Conservation (phyloP, 2,888 invertebrate genomes). For the Hirtodrosophila duncani region DNA sequence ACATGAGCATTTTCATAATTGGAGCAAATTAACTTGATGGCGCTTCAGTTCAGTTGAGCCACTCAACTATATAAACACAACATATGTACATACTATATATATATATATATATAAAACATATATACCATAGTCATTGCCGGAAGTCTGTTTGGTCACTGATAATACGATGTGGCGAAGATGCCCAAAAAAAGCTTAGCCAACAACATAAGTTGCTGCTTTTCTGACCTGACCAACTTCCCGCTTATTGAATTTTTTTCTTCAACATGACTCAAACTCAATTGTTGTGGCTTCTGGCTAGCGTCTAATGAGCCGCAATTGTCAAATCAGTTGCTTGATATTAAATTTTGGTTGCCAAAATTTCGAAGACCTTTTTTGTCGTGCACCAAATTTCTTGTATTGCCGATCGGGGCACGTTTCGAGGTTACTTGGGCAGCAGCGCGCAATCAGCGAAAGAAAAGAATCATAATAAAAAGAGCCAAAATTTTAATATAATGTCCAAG, state of each 20-base stretch:
- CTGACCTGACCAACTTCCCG: slow-evolving; percentile 33
- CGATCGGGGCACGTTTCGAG: slow-evolving; percentile 66
- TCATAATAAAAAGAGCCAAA: slow-evolving; percentile 30
- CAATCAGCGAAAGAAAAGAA: slow-evolving; percentile 36
- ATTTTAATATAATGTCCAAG: too few relatives aligned
- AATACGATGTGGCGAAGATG: background rate
- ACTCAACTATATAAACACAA: background rate
- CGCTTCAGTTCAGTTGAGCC: slow-evolving; percentile 51
- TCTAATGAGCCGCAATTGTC: slow-evolving; percentile 60
- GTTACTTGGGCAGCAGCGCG: slow-evolving; percentile 62
- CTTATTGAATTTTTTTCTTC: slow-evolving; percentile 21
- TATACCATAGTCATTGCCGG: slow-evolving; percentile 1
- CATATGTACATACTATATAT: slow-evolving; percentile 5
- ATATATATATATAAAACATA: background rate
- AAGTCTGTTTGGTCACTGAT: slow-evolving; percentile 1
- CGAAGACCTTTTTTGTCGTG: slow-evolving; percentile 14
- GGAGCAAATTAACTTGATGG: slow-evolving; percentile 74
- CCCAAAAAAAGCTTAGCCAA: too few relatives aligned
- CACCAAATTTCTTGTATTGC: slow-evolving; percentile 16
- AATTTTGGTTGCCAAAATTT: too few relatives aligned
- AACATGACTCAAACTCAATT: too few relatives aligned
- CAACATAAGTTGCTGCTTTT: too few relatives aligned
- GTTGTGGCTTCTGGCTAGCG: slow-evolving; percentile 17
- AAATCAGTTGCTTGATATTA: too few relatives aligned
- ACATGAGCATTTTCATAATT: slow-evolving; percentile 73